Percentiles rank a stretch among this genome's conserved stretches.
phyloP scores from a whole-genome alignment of 2,888 invertebrate genomes.

The Aricia artaxerxes region DNA sequence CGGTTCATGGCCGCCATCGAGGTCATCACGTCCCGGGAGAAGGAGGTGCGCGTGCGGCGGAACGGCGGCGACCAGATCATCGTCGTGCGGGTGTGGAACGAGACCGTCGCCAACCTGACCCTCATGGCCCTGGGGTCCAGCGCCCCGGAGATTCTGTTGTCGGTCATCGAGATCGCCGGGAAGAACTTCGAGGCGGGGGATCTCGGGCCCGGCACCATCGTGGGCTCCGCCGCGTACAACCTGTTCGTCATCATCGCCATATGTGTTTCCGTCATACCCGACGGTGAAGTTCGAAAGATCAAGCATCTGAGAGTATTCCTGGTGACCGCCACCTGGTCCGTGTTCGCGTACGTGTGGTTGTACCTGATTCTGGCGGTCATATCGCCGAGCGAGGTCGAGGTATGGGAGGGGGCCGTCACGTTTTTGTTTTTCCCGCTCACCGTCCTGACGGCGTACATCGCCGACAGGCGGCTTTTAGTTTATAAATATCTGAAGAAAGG shows the following conservation, averaged over 20 bases:
- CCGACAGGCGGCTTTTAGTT: constrained; percentile 91
- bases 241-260: constrained; percentile 98
- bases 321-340: constrained; percentile 98
- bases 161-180: constrained; percentile 98
- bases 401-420: constrained; percentile 99
- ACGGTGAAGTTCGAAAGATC: constrained; percentile 94
- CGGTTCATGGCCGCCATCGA: constrained; percentile 99
- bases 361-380: constrained; percentile 95
- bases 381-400: constrained; percentile 92
- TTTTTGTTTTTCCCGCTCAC: constrained; percentile 98
- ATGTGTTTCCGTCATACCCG: constrained; percentile 95
- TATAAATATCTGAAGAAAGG: constrained; percentile 94
- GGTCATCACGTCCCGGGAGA: constrained; percentile 98
- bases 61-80: constrained; percentile 94
- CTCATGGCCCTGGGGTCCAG: constrained; percentile 99
- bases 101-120: constrained; percentile 98
- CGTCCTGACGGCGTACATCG: constrained; percentile 97
- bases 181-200: constrained; percentile 98
- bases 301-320: constrained; percentile 98
- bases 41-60: constrained; percentile 94
- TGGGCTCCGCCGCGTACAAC: constrained; percentile 99
- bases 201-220: constrained; percentile 98
- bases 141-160: constrained; percentile 98
- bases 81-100: constrained; percentile 98
- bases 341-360: constrained; percentile 99